Base-by-base conservation (phyloP, 2,797 vertebrate species). In the Danio tinwini region DNA sequence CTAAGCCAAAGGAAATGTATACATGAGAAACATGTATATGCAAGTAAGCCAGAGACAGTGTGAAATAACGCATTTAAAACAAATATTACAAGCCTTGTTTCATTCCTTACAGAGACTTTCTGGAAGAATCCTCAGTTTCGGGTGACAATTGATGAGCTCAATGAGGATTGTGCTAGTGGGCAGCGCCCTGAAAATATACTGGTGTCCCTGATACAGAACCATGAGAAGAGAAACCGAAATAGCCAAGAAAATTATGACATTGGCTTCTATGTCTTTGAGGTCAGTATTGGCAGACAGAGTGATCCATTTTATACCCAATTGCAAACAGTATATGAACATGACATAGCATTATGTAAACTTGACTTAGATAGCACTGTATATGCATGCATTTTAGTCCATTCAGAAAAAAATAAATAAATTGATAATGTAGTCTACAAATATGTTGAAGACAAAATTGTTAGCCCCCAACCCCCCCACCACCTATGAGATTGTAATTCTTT, bases 81-180 rank as follows among this genome's bases (percentile, higher is more conserved):
- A 47, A 1, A 49, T 47, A 45, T 65, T 14, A 47, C 12, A 70
- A 14, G 40, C 17, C 4, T 71, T 2, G 17, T 71, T 55, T 55
- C 55, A 42, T 72, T 40, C 72, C 19, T n/a, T 61, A 61, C 49
- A 96, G 94, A 88, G 1, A 92, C 77, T 7, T 96, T 95, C 90
- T 96, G 95, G 94, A 96, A 86, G 84, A 97, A 97, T 64, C 96
- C 94, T 3, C 95, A 96, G 81, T 96, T 93, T 85, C 89, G 90
- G 71, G 80, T 97, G 72, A 90, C 83, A 0, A 82, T 96, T 52
- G 76, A 73, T 0, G 6, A 80, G 16, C 8, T 87, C 4, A 9
- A 42, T 0, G 17, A 47, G 10, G 63, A 85, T 3, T 79, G 83
- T 76, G 70, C 73, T 4, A 21, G 44, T 0, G 16, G 55, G 11